Evolutionary conservation across 2,888 invertebrate genomes (phyloP).

Genomic region (Crocallis elinguaria): DNA sequence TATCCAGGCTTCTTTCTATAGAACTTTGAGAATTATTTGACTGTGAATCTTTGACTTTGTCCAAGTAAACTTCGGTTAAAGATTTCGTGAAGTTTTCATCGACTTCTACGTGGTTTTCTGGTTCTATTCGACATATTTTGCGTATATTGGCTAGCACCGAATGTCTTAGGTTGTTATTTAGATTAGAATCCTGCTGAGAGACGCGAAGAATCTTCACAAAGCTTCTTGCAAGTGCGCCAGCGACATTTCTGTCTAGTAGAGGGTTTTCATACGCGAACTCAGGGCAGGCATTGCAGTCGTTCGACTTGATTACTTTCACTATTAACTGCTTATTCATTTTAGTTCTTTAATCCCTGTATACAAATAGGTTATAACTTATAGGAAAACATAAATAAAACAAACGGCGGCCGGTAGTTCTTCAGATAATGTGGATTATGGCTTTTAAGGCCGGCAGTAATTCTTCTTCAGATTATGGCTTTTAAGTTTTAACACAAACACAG

Average conservation of each 20-base stretch:
- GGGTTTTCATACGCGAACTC: conserved; percentile 65
- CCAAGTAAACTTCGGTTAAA: conserved; percentile 54
- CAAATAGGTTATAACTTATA: too few species aligned
- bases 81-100: conserved; percentile 56
- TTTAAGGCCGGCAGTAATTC: too few species aligned
- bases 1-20: conserved; percentile 56
- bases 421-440: too few species aligned
- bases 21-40: conserved; percentile 21
- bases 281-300: conserved; percentile 54
- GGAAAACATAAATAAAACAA: too few species aligned
- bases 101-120: conserved; percentile 59
- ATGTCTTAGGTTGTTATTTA: conserved; percentile 59
- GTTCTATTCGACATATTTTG: conserved; percentile 61
- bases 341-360: too few species aligned
- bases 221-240: conserved; percentile 64
- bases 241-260: conserved; percentile 65
- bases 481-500: too few species aligned
- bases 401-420: too few species aligned
- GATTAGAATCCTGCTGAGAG: conserved; percentile 54
- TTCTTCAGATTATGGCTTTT: too few species aligned
- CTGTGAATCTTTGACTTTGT: conserved; percentile 39
- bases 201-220: conserved; percentile 65
- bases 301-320: conserved; percentile 62
- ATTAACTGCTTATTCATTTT: conserved; percentile 68
- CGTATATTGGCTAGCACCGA: conserved; percentile 65